These are phyloP conservation scores for Drosophila pseudoobscura DNA, from an alignment of 1,140 invertebrate species.

Conservation along the genomic window DNA sequence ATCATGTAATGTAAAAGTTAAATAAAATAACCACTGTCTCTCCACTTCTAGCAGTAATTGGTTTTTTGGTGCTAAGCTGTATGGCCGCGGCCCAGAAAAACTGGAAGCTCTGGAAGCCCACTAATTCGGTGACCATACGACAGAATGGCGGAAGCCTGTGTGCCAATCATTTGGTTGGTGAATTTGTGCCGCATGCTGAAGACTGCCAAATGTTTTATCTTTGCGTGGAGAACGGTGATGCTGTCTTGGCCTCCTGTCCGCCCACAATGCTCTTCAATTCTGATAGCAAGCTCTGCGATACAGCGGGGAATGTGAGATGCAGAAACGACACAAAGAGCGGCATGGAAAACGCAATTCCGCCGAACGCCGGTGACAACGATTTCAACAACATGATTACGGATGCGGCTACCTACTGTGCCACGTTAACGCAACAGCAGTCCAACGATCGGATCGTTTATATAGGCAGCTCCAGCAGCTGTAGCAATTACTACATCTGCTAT, in stretches of 20 bases:
- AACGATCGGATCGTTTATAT: conserved; percentile 67
- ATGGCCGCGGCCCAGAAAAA: not conserved
- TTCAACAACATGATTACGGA: conserved; percentile 53
- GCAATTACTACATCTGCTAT: conserved; percentile 74
- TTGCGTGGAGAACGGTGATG: conserved; percentile 72
- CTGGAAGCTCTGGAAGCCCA: conserved; percentile 50
- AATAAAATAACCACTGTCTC: not conserved
- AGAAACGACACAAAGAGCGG: conserved; percentile 30
- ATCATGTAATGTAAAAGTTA: not conserved
- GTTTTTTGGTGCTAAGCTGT: conserved; percentile 14
- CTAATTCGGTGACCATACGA: conserved; percentile 68
- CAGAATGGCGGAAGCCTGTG: conserved; percentile 57
- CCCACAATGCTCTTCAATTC: conserved; percentile 73
- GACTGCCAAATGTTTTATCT: conserved; percentile 72
- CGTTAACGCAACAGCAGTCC: conserved; percentile 32
- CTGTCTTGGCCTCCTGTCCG: conserved; percentile 69
- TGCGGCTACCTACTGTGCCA: conserved; percentile 59
- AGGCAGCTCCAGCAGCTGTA: conserved; percentile 65
- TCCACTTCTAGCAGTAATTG: not conserved
- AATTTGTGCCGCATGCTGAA: conserved; percentile 66
- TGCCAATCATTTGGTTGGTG: conserved; percentile 57
- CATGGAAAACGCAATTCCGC: not conserved
- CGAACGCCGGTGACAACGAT: conserved; percentile 20
- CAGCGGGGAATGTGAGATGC: conserved; percentile 61
- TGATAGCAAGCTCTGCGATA: conserved; percentile 67